Percentiles rank a stretch among this genome's conserved stretches.
Conservation (phyloP, 2,113 vertebrate genomes). For the Chloroceryle aenea region DNA sequence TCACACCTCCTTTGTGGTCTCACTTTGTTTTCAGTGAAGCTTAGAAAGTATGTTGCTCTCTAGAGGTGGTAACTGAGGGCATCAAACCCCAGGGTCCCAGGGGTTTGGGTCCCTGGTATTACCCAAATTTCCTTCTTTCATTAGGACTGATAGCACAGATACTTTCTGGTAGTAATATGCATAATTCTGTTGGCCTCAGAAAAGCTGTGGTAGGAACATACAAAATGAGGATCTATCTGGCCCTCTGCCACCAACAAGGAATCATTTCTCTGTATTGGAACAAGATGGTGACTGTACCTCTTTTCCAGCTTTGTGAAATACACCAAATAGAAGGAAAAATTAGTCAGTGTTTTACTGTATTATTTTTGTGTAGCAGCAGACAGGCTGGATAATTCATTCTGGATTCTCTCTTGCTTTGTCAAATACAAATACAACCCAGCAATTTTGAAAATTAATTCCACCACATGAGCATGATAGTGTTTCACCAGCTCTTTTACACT, state of each 20-base stretch:
- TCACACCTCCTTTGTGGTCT: not conserved
- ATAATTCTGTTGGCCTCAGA: slow-evolving; percentile 10
- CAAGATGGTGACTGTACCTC: slow-evolving; percentile 27
- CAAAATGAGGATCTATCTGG: slow-evolving; percentile 1
- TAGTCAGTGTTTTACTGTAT: slow-evolving; percentile 3
- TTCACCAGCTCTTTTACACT: not conserved
- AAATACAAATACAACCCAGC: slow-evolving; percentile 35
- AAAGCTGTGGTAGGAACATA: not conserved
- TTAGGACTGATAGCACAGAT: not conserved
- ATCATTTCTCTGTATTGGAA: slow-evolving; percentile 28
- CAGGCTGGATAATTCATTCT: not conserved
- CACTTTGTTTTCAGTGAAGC: not conserved
- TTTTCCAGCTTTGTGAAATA: slow-evolving; percentile 11
- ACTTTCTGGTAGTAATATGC: not conserved
- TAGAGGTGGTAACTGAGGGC: not conserved
- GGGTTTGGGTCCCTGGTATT: not conserved
- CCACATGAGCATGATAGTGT: not conserved
- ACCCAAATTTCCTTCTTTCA: not conserved
- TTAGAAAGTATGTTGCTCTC: not conserved
- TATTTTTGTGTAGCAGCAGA: slow-evolving; percentile 33
- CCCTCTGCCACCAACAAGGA: slow-evolving; percentile 33
- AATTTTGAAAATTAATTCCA: slow-evolving; percentile 45
- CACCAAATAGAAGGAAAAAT: slow-evolving; percentile 19
- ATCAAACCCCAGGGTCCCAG: not conserved
- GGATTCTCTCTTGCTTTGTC: slow-evolving; percentile 13